Conservation (phyloP, 2,888 invertebrate species). For the Tethea ocularis region DNA sequence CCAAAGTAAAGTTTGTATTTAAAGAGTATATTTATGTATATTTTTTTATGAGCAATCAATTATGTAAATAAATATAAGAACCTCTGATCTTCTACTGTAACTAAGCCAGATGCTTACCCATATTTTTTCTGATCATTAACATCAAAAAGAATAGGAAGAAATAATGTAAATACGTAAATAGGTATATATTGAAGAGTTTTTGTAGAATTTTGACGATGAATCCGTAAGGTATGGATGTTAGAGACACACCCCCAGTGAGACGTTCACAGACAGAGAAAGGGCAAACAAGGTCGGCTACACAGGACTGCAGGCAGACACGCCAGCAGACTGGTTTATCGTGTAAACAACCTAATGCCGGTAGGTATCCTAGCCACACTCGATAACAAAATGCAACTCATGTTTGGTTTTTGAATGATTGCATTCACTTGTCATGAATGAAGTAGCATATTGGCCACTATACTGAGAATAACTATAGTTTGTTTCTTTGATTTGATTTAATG, state of each 20-base stretch:
- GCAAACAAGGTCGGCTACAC: constrained; percentile 32
- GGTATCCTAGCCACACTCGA: not conserved
- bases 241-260: constrained; percentile 48
- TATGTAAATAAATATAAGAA: too few relatives aligned
- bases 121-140: not conserved
- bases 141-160: not conserved
- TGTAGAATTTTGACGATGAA: constrained; percentile 1
- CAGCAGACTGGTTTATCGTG: not conserved
- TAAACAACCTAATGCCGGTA: constrained; percentile 1
- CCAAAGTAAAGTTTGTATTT: not conserved
- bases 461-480: too few relatives aligned
- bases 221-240: constrained; percentile 11
- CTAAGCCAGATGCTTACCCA: too few relatives aligned
- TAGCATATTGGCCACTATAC: too few relatives aligned
- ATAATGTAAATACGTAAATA: not conserved
- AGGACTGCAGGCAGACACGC: not conserved
- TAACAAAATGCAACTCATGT: constrained; percentile 1
- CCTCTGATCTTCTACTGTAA: too few relatives aligned
- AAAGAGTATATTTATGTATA: not conserved
- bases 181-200: not conserved
- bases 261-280: constrained; percentile 30
- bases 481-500: not conserved
- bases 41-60: not conserved
- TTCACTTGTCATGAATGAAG: not conserved
- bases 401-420: constrained; percentile 5